Evolutionary conservation across 2,888 invertebrate species (phyloP), one percentile per base, ranked within the genome.

Genomic region (Beris chalybata): DNA sequence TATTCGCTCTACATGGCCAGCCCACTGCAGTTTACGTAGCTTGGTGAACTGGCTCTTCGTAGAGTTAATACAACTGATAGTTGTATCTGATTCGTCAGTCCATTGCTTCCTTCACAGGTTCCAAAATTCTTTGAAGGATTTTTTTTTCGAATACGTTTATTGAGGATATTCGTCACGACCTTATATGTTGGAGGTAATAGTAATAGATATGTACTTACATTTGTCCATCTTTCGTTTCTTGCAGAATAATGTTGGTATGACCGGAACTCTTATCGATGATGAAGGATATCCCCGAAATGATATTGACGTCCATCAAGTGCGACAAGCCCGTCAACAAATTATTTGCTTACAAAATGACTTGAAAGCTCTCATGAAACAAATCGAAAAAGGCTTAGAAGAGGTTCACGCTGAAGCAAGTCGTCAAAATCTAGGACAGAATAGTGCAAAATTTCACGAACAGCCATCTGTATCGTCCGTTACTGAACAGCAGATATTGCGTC

Each of bases 341-440:
- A 92, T 93, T 76, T 93, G 96, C 77, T 83, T 95, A 22, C 92
- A 91, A 81, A 97, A 95, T 82, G 97, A 97, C 79, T 89, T 93
- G 76, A 93, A 91, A 78, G 84, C 82, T 1, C 67, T 96, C 43
- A 94, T 95, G 90, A 87, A 87, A 70, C 84, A 87, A 76, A 95
- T 97, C 72, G 95, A 96, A 77, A 69, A 67, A 5, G 89, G 89
- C 2, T 79, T 96, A 6, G 85, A 87, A 67, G 84, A 85, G 68
- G 82, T 90, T 1, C 88, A 90, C 72, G 76, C 83, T 1, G 79
- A 85, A 61, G 74, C 77, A 4, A 74, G 38, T 12, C 61, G 61
- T 38, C 31, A 52, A 13, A 52, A 13, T 66, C 68, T 53, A 11
- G 71, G 70, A 13, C 68, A 69, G 43, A 65, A 64, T 30, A 67